phyloP scores from a whole-genome alignment of 2,797 vertebrate species.

The Amphiprion clarkii region DNA sequence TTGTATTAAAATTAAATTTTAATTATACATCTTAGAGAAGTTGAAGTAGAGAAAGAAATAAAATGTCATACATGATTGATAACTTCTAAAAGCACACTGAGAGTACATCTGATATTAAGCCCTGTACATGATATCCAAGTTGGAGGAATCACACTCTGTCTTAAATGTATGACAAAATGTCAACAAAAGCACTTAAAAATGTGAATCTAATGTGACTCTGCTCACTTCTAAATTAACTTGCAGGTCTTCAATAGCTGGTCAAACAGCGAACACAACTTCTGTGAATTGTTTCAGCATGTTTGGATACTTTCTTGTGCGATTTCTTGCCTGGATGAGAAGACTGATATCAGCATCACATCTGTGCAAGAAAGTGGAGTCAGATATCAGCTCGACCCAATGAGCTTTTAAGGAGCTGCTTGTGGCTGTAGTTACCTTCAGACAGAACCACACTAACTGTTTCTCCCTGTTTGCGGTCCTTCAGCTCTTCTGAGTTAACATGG shows the following conservation, averaged over 20 bases:
- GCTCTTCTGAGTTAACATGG: not conserved
- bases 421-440: not conserved
- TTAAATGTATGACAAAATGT: not conserved
- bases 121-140: conserved; percentile 16
- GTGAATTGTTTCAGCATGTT: not conserved
- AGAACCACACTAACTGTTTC: not conserved
- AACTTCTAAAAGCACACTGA: conserved; percentile 52
- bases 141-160: conserved; percentile 10
- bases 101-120: conserved; percentile 35
- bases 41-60: conserved; percentile 25
- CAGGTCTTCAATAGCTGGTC: not conserved
- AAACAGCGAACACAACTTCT: not conserved
- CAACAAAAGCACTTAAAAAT: conserved; percentile 13
- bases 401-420: not conserved
- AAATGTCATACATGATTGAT: conserved; percentile 59
- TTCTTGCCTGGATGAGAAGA: not conserved
- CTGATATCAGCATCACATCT: not conserved
- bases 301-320: not conserved
- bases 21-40: conserved; percentile 28
- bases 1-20: conserved; percentile 38
- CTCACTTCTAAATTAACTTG: not conserved
- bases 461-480: no score
- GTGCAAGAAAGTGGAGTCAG: not conserved
- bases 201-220: not conserved
- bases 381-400: not conserved